A percentile compares a stretch with the other conserved stretches of the same genome.
These are phyloP conservation scores for Corydoras maculifer DNA, from an alignment of 2,113 vertebrate species.

Conservation along the genomic window DNA sequence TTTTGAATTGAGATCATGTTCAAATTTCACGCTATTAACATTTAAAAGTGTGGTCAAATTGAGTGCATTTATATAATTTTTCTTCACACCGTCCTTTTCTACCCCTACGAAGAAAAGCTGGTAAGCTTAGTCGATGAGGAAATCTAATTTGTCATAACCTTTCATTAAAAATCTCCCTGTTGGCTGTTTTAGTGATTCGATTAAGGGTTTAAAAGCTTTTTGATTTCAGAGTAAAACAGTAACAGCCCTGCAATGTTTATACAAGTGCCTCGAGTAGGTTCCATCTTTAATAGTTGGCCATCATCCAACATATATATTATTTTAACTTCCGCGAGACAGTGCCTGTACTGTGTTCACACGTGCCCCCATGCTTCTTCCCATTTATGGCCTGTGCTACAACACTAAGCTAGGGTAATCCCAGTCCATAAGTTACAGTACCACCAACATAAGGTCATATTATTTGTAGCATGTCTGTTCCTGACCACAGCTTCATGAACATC, in stretches of 20 bases:
- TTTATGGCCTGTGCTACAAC: conserved; percentile 28
- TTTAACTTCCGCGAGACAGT: conserved; percentile 49
- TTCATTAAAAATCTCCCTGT: conserved; percentile 42
- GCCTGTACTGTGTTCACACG: conserved; percentile 50
- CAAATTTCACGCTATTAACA: conserved; percentile 53
- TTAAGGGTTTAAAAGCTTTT: conserved; percentile 37
- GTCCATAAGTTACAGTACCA: too few species aligned
- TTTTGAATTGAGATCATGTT: conserved; percentile 53
- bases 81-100: not conserved
- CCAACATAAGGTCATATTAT: too few species aligned
- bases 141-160: conserved; percentile 48
- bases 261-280: conserved; percentile 43
- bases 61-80: conserved; percentile 36
- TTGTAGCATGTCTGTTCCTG: too few species aligned
- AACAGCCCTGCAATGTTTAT: conserved; percentile 45
- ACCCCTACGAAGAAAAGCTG: too few species aligned
- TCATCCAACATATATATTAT: conserved; percentile 56
- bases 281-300: conserved; percentile 47
- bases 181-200: conserved; percentile 44
- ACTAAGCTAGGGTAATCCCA: too few species aligned
- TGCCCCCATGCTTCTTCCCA: conserved; percentile 39
- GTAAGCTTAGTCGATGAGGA: conserved; percentile 43
- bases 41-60: conserved; percentile 56
- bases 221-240: conserved; percentile 45
- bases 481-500: too few species aligned